phyloP scores from a whole-genome alignment of 92 coral and sea anemone species.

The Umimayanthus chanpuru region DNA sequence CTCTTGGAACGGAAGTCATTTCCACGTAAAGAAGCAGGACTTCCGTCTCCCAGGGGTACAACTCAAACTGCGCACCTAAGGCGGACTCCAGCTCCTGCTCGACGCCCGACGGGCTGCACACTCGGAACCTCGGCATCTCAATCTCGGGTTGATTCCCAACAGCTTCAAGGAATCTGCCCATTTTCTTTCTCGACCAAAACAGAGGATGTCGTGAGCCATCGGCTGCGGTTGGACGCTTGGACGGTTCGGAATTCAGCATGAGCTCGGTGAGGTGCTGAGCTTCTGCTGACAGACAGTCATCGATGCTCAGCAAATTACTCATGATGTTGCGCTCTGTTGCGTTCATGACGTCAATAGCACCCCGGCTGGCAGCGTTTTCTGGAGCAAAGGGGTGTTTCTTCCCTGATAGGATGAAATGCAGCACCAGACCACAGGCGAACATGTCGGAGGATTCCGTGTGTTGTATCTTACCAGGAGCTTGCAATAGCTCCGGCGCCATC shows the following conservation, averaged over 20 bases:
- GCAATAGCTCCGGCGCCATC: slow-evolving; percentile 65
- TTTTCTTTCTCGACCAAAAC: slow-evolving; percentile 64
- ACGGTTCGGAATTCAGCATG: slow-evolving; percentile 5
- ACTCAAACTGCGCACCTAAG: slow-evolving; percentile 13
- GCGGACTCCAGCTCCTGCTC: slow-evolving; percentile 33
- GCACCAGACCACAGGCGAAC: slow-evolving; percentile 42
- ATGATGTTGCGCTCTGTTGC: slow-evolving; percentile 44
- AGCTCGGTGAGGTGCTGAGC: slow-evolving; percentile 23
- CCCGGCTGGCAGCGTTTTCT: slow-evolving; percentile 27
- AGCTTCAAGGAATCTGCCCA: slow-evolving; percentile 50
- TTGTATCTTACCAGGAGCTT: neutral
- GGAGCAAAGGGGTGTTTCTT: slow-evolving; percentile 46
- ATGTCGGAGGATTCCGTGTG: slow-evolving; percentile 39
- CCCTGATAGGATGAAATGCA: slow-evolving; percentile 33
- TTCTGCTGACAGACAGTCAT: slow-evolving; percentile 19
- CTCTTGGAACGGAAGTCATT: slow-evolving; percentile 42
- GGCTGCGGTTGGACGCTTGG: slow-evolving; percentile 52
- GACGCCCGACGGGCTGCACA: slow-evolving; percentile 9
- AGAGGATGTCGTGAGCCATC: slow-evolving; percentile 53
- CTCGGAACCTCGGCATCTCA: slow-evolving; percentile 37
- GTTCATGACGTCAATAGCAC: slow-evolving; percentile 35
- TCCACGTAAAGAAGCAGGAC: slow-evolving; percentile 43
- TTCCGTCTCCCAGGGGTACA: slow-evolving; percentile 38
- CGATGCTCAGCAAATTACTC: neutral
- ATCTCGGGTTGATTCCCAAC: slow-evolving; percentile 72